Evolutionary conservation across 2,113 vertebrate species (phyloP).

Genomic region (Catagonus wagneri): DNA sequence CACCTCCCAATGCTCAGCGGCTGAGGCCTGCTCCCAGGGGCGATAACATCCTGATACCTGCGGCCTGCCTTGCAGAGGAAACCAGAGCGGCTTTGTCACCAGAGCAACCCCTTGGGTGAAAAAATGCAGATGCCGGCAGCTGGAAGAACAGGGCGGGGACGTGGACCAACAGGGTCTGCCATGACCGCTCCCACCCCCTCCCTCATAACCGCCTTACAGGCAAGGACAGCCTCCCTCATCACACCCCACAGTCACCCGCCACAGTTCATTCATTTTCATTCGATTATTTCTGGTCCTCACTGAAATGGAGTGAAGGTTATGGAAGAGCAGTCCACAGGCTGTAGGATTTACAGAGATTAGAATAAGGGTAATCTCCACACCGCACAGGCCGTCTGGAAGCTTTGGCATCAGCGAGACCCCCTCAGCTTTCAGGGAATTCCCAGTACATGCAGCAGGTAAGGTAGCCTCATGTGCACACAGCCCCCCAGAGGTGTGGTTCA

Average conservation of each 20-base stretch:
- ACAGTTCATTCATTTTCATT: not conserved
- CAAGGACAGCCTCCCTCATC: not conserved
- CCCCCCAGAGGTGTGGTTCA: not conserved
- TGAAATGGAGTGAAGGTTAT: not conserved
- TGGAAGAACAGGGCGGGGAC: not conserved
- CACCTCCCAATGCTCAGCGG: not conserved
- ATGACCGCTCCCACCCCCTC: not conserved
- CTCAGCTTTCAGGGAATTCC: not conserved
- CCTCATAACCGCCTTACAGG: not conserved
- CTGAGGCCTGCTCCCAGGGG: not conserved
- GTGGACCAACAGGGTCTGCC: not conserved
- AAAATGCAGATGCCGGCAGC: not conserved
- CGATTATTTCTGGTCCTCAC: not conserved
- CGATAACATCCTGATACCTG: too few relatives aligned
- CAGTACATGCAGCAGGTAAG: not conserved
- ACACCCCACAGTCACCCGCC: not conserved
- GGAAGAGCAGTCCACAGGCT: not conserved
- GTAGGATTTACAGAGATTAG: not conserved
- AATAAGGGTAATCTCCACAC: not conserved
- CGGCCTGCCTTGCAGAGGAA: not conserved
- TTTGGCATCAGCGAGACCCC: not conserved
- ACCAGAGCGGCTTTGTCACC: not conserved
- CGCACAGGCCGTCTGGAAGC: not conserved
- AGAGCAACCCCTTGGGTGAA: not conserved
- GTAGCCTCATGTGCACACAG: not conserved